Percentiles rank a stretch among this genome's conserved stretches.
phyloP scores from a whole-genome alignment of 2,797 vertebrate genomes.

The Myotis myotis region DNA sequence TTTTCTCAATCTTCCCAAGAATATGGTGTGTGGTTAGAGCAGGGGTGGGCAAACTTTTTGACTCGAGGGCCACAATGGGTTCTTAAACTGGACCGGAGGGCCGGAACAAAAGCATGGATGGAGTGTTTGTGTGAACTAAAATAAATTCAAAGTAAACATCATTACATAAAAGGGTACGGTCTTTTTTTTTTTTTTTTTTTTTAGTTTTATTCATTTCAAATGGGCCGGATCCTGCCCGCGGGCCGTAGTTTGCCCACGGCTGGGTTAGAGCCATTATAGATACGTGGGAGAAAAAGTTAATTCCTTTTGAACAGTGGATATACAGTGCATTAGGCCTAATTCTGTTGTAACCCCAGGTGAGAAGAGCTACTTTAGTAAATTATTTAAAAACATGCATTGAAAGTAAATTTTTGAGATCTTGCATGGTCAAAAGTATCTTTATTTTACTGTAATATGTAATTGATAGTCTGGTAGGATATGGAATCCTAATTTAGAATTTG shows the following conservation, averaged over 20 bases:
- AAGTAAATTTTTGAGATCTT: constrained; percentile 19
- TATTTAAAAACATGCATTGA: background rate
- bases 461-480: background rate
- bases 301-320: background rate
- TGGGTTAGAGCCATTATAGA: background rate
- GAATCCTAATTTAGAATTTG: background rate
- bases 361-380: background rate
- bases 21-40: background rate
- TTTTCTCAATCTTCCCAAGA: background rate
- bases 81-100: too few species aligned
- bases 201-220: too few species aligned
- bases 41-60: too few species aligned
- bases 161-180: too few species aligned
- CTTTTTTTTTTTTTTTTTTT: too few species aligned
- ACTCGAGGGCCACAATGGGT: too few species aligned
- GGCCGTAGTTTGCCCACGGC: too few species aligned
- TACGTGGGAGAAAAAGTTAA: background rate
- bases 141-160: too few species aligned
- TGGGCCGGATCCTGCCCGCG: too few species aligned
- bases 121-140: too few species aligned
- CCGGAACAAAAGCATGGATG: too few species aligned
- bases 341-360: background rate
- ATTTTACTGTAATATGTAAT: background rate
- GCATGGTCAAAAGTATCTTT: background rate
- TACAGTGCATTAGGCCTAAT: background rate